Conservation (phyloP, 2,113 vertebrate species). For the Caretta caretta region DNA sequence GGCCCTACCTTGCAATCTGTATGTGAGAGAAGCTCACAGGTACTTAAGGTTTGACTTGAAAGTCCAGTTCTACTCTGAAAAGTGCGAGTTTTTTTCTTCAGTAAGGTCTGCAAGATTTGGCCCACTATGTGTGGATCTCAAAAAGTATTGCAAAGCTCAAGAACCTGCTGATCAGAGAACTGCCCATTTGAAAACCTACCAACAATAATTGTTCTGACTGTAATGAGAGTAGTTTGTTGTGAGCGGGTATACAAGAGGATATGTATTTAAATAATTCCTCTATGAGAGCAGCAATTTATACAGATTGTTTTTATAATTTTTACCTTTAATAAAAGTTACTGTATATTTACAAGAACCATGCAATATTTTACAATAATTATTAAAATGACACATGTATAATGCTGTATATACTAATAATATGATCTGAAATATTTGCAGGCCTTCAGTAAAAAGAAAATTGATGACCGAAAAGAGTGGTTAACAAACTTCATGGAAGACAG, state of each 20-base stretch:
- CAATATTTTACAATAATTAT: conserved; percentile 17
- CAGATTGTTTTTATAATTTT: not conserved
- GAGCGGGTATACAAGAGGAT: not conserved
- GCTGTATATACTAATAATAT: not conserved
- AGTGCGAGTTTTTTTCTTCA: not conserved
- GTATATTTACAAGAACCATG: not conserved
- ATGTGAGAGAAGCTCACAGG: not conserved
- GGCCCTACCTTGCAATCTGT: not conserved
- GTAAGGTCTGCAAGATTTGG: not conserved
- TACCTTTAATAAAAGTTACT: not conserved
- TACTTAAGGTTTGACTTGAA: not conserved
- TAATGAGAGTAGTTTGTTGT: not conserved
- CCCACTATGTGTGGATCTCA: not conserved
- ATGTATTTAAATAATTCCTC: not conserved
- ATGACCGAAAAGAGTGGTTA: conserved; percentile 98
- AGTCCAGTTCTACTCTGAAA: not conserved
- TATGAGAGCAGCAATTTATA: not conserved
- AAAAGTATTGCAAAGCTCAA: not conserved
- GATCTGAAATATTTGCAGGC: conserved; percentile 84
- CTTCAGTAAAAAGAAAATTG: conserved; percentile 99
- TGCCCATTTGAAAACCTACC: not conserved
- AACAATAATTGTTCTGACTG: not conserved
- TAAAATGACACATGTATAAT: conserved; percentile 24
- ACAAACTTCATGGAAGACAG: conserved; percentile 99
- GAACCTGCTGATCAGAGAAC: not conserved